Conservation (phyloP, 2,888 invertebrate genomes). For the Melinopterus prodromus region DNA sequence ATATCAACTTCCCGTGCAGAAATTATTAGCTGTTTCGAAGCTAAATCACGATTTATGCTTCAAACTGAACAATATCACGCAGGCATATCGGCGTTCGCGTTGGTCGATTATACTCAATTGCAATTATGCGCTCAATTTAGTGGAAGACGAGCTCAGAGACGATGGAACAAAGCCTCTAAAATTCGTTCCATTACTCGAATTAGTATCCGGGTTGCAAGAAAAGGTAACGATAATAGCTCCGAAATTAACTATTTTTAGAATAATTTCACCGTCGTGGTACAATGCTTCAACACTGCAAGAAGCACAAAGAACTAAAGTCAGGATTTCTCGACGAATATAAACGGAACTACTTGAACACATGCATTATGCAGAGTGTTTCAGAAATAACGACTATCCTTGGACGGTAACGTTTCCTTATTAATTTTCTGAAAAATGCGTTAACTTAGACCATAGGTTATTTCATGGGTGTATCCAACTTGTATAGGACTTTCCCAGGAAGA, state of each 20-base stretch:
- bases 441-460: too few relatives aligned
- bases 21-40: background rate
- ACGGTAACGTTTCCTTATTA: too few relatives aligned
- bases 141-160: background rate
- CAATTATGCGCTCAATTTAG: conserved; percentile 18
- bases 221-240: background rate
- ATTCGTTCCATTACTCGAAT: background rate
- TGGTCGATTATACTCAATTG: background rate
- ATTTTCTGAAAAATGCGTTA: too few relatives aligned
- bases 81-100: background rate
- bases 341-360: background rate
- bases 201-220: background rate
- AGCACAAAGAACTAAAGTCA: background rate
- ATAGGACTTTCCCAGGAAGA: too few relatives aligned
- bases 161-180: background rate
- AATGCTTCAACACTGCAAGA: background rate
- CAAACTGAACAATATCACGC: background rate
- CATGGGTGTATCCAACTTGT: too few relatives aligned
- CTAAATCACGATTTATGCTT: background rate
- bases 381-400: too few relatives aligned
- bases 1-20: too few relatives aligned
- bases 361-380: background rate
- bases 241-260: conserved; percentile 12
- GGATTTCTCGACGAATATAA: background rate
- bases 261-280: background rate